Conservation (phyloP, 2,888 invertebrate species). For the Metalampra italica region DNA sequence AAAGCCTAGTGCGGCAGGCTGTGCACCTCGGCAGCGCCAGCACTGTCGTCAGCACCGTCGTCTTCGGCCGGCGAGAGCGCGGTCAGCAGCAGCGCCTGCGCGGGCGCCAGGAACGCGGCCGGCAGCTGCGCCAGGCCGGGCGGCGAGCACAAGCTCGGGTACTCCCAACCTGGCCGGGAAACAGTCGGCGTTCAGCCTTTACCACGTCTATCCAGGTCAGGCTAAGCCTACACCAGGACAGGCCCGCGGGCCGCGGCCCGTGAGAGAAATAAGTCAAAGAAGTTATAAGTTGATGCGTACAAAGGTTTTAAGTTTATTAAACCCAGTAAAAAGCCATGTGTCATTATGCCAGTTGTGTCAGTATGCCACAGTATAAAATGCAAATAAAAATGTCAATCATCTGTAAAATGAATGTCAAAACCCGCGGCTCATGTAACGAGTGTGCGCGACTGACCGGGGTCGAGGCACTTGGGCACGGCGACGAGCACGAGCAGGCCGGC, state of each 20-base stretch:
- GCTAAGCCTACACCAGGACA: too few relatives aligned
- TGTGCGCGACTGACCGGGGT: conserved; percentile 28
- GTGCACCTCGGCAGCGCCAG: not conserved
- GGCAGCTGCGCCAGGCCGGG: conserved; percentile 33
- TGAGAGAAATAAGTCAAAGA: too few relatives aligned
- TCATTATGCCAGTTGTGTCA: too few relatives aligned
- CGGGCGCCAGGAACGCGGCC: conserved; percentile 34
- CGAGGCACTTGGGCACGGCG: conserved; percentile 34
- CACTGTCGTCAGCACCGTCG: not conserved
- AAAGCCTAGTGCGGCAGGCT: not conserved
- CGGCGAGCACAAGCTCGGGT: conserved; percentile 24
- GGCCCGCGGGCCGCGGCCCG: too few relatives aligned
- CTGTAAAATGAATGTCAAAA: too few relatives aligned
- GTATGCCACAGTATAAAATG: too few relatives aligned
- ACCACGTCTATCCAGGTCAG: too few relatives aligned
- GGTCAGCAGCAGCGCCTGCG: conserved; percentile 38
- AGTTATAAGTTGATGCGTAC: too few relatives aligned
- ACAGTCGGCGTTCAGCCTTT: not conserved
- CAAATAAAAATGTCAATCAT: too few relatives aligned
- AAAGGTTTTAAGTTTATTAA: too few relatives aligned
- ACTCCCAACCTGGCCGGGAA: conserved; percentile 27
- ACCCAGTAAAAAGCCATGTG: too few relatives aligned
- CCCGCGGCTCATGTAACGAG: too few relatives aligned
- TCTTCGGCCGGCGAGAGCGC: conserved; percentile 17
- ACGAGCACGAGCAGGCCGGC: conserved; percentile 26